A percentile compares a stretch with the other conserved stretches of the same genome.
Conservation (phyloP, 2,113 vertebrate species). For the Phaetusa simplex region DNA sequence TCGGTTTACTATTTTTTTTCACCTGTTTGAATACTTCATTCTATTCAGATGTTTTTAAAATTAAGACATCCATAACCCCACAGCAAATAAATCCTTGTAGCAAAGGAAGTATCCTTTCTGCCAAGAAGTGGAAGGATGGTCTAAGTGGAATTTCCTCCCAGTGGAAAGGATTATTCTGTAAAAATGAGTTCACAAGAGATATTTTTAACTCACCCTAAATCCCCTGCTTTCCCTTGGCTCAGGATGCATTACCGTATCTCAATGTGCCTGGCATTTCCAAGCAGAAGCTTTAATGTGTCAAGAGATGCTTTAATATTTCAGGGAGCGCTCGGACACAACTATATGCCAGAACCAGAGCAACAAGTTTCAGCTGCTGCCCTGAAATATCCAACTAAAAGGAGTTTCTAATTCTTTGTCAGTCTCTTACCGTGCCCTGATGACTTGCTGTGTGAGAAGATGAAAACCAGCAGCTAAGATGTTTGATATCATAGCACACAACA, state of each 20-base stretch:
- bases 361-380: not conserved
- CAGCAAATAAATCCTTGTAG: not conserved
- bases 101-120: not conserved
- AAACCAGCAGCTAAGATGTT: not conserved
- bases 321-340: not conserved
- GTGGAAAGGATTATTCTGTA: not conserved
- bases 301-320: not conserved
- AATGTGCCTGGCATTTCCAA: not conserved
- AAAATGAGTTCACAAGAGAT: not conserved
- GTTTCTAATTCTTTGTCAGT: not conserved
- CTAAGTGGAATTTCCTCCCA: conserved; percentile 39
- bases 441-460: not conserved
- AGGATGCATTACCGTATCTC: not conserved
- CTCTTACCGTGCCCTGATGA: not conserved
- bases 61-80: not conserved
- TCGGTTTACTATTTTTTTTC: not conserved
- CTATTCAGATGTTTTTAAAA: not conserved
- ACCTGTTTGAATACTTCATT: not conserved
- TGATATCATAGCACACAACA: not conserved
- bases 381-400: not conserved
- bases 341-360: not conserved
- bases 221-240: not conserved
- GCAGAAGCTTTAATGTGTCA: not conserved
- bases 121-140: not conserved
- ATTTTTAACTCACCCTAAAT: conserved; percentile 14